Base-by-base conservation (phyloP, 1,140 invertebrate genomes). In the Drosophila lacteicornis region DNA sequence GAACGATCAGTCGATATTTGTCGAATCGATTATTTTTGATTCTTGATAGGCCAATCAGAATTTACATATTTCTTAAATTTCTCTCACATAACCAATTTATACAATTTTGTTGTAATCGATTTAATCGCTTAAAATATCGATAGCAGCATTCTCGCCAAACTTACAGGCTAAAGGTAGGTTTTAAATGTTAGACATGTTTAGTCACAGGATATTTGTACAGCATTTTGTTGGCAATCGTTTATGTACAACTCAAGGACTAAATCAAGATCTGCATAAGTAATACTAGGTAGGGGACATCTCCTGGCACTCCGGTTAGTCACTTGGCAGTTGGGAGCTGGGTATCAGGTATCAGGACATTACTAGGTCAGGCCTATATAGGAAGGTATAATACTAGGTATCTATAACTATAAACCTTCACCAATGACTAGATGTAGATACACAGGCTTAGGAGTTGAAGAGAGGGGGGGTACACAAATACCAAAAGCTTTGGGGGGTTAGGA, bases 121-220 rank as follows among this genome's bases (percentile, higher is more conserved):
- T 49, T 30, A 33, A 40, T 66, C 7, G 22, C 33, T 30, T 65
- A 11, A 40, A 36, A 49, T 50, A 67, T 67, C 68, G 68, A 60
- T 73, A 57, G 27, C 38, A 60, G 55, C 68, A 43, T 73, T 73
- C 67, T 27, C 22, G 36, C 69, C 55, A 51, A 38, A 70, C 65
- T 73, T 71, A 73, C 55, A 43, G 33, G 33, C 22, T 43, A 59
- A 9, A 2, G 9, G 40, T 42, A 25, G 17, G 19, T 45, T 46
- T 49, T n/a, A 55, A 38, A 38, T 40, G 67, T 73, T 73, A 73
- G 69, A 71, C 27, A 49, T 13, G 40, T 73, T 73, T 73, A 73
- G 70, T 73, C 55, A 73, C 70, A 73, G 15, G 25, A 43, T 73
- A 53, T 73, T 47, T 73, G 68, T 73, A 73, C 70, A 73, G 68